Conservation (phyloP, 1,140 invertebrate genomes). For the Apis cerana region DNA sequence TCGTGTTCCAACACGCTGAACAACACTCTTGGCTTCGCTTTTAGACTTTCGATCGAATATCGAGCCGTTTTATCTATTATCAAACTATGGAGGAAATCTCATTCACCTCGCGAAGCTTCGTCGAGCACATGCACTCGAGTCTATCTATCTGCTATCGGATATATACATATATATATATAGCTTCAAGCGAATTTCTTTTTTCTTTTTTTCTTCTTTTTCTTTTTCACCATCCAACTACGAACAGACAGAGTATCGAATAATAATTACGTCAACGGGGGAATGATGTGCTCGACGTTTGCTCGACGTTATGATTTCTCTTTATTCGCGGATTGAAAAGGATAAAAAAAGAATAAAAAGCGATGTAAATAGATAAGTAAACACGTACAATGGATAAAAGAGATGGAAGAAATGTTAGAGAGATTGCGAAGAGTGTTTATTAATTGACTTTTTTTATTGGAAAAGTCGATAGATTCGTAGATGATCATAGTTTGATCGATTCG, state of each 20-base stretch:
- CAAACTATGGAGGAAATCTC: not conserved
- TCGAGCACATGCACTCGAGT: not conserved
- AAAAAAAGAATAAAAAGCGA: too few relatives aligned
- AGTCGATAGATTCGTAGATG: too few relatives aligned
- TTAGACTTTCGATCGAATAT: conserved; percentile 6
- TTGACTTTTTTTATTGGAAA: too few relatives aligned
- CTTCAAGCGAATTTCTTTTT: not conserved
- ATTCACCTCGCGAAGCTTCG: not conserved
- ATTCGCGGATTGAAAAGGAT: too few relatives aligned
- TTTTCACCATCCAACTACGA: not conserved
- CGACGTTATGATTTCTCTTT: too few relatives aligned
- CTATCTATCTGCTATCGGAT: not conserved
- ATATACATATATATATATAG: too few relatives aligned
- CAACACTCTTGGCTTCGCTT: not conserved
- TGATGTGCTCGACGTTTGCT: not conserved
- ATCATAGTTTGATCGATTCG: too few relatives aligned
- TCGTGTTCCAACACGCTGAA: not conserved
- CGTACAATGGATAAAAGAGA: too few relatives aligned
- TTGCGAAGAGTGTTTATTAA: too few relatives aligned
- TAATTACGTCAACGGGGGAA: not conserved
- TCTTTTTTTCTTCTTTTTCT: not conserved
- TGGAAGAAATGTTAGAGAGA: too few relatives aligned
- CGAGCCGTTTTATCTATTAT: conserved; percentile 29
- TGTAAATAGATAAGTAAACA: too few relatives aligned
- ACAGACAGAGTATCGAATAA: not conserved